Percentiles rank a stretch among this genome's conserved stretches.
Evolutionary conservation across 2,797 vertebrate species (phyloP).

Genomic region (Allobates femoralis): DNA sequence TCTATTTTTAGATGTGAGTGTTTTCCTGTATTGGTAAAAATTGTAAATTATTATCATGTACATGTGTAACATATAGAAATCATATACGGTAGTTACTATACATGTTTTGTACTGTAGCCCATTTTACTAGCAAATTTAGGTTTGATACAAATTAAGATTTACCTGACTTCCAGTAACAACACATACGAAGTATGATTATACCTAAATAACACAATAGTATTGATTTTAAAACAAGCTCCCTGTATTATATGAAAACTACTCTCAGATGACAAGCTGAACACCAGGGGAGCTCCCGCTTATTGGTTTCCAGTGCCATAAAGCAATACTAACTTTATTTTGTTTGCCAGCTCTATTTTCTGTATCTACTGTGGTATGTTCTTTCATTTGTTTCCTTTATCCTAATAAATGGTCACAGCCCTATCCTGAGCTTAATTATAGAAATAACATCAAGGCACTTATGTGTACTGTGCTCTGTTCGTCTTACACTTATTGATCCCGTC

Average conservation of each 20-base stretch:
- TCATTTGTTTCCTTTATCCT: not conserved
- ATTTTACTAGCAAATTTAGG: not conserved
- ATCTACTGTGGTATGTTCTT: not conserved
- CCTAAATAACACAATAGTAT: not conserved
- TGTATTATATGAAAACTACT: not conserved
- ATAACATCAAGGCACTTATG: conserved; percentile 46
- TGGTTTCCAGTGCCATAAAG: not conserved
- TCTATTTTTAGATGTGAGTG: not conserved
- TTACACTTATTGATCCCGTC: conserved; percentile 46
- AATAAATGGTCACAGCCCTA: conserved; percentile 7
- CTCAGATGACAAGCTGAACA: not conserved
- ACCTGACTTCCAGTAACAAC: not conserved
- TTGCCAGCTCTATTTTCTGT: not conserved
- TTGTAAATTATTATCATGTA: not conserved
- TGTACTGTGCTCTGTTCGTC: conserved; percentile 30
- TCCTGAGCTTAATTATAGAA: conserved; percentile 41
- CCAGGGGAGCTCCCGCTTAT: too few relatives aligned
- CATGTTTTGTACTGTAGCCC: not conserved
- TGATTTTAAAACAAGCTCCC: not conserved
- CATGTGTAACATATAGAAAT: not conserved
- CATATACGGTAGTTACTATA: not conserved
- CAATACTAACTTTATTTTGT: not conserved
- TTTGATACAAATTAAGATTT: not conserved
- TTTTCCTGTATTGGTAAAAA: not conserved
- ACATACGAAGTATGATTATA: not conserved